Percentiles rank a stretch among this genome's conserved stretches.
Conservation (phyloP, 2,888 invertebrate species). For the Vanessa cardui region DNA sequence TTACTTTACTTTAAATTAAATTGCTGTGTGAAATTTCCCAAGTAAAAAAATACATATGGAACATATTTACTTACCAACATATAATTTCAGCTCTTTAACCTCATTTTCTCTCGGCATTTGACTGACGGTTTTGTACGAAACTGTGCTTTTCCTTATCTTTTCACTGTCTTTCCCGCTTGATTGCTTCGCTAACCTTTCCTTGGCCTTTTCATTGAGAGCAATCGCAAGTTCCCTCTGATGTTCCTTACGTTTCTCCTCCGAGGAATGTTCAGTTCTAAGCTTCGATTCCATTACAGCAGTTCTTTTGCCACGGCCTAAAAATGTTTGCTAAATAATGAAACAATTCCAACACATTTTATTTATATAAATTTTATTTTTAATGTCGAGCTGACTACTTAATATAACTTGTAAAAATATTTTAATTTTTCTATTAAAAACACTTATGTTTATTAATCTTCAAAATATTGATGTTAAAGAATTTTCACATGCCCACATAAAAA, state of each 20-base stretch:
- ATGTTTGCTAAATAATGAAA: conserved; percentile 10
- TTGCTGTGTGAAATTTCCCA: not conserved
- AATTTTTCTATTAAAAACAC: too few species aligned
- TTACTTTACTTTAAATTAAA: too few species aligned
- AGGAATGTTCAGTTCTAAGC: conserved; percentile 95
- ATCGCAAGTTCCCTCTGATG: conserved; percentile 97
- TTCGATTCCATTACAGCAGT: conserved; percentile 97
- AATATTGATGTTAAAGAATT: too few species aligned
- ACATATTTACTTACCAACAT: conserved; percentile 88
- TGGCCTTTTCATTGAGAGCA: conserved; percentile 95
- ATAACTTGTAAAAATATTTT: too few species aligned
- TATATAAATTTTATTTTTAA: not conserved
- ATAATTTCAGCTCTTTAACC: conserved; percentile 95
- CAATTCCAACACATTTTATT: not conserved
- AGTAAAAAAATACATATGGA: not conserved
- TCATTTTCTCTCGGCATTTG: conserved; percentile 97
- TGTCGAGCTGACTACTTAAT: too few species aligned
- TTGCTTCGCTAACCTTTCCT: conserved; percentile 94
- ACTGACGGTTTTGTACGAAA: conserved; percentile 95
- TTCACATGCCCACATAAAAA: too few species aligned
- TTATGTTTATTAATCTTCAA: too few species aligned
- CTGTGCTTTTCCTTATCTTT: conserved; percentile 95
- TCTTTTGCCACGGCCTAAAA: conserved; percentile 87
- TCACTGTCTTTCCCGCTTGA: conserved; percentile 92
- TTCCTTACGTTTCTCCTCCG: conserved; percentile 98